Percentiles rank a stretch among this genome's conserved stretches.
phyloP scores from a whole-genome alignment of 2,888 invertebrate species.

The Lamproptera curius region DNA sequence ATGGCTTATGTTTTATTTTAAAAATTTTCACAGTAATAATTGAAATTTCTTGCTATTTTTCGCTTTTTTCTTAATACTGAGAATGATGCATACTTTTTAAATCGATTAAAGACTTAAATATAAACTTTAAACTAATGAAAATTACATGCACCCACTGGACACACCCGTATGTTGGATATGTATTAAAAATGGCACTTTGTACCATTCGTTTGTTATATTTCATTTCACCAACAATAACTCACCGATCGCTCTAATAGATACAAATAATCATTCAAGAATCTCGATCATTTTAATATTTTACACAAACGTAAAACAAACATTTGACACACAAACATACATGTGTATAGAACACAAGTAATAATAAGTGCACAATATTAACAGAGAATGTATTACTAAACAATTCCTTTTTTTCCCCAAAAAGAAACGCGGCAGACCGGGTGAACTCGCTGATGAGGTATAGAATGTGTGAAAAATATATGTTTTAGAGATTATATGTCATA shows the following conservation, averaged over 20 bases:
- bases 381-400: conserved; percentile 71
- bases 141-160: background rate
- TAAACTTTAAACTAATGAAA: conserved; percentile 13
- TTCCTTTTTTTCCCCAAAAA: conserved; percentile 79
- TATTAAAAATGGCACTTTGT: background rate
- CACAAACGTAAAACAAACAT: conserved; percentile 16
- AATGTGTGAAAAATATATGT: conserved; percentile 71
- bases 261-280: background rate
- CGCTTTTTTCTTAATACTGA: conserved; percentile 35
- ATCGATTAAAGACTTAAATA: conserved; percentile 6
- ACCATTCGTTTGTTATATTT: background rate
- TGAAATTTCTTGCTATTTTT: conserved; percentile 38
- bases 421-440: conserved; percentile 88
- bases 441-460: conserved; percentile 85
- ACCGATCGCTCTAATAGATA: background rate
- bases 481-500: conserved; percentile 66
- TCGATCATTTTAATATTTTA: conserved; percentile 10
- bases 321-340: conserved; percentile 22
- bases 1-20: conserved; percentile 47
- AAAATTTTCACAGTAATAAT: conserved; percentile 28
- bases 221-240: background rate
- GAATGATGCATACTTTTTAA: conserved; percentile 14
- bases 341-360: conserved; percentile 32
- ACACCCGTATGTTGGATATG: background rate
- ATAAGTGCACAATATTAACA: conserved; percentile 60